phyloP scores from a whole-genome alignment of 2,113 vertebrate genomes.

The Capreolus pygargus region DNA sequence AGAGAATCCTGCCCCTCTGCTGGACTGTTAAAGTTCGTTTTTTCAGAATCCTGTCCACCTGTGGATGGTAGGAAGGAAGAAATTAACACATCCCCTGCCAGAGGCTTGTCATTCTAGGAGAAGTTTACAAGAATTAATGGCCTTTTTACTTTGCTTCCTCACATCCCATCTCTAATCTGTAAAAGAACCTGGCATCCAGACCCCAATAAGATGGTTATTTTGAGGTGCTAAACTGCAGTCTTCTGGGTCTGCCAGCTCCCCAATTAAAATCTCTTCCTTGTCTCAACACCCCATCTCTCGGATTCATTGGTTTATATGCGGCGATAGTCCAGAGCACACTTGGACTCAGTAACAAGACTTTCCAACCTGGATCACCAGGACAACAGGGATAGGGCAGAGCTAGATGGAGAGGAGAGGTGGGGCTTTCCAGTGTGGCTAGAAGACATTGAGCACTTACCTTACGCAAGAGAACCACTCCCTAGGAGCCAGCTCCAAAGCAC shows the following conservation, averaged over 20 bases:
- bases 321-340: fast-evolving
- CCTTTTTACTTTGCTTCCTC: not conserved
- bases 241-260: fast-evolving
- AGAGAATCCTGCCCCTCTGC: not conserved
- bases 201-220: not conserved
- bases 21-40: not conserved
- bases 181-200: not conserved
- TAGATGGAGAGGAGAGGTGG: not conserved
- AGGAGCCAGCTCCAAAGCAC: not conserved
- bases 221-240: not conserved
- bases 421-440: not conserved
- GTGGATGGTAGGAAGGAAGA: not conserved
- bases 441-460: not conserved
- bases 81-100: not conserved
- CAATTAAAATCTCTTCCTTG: not conserved
- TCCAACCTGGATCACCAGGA: not conserved
- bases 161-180: not conserved
- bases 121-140: not conserved
- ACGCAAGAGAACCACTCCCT: not conserved
- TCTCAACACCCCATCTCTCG: not conserved
- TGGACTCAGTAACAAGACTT: not conserved
- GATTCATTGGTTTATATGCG: not conserved
- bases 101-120: not conserved
- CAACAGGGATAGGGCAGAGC: not conserved
- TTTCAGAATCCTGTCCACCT: not conserved